These are phyloP conservation scores for Bellardia pandia DNA, from an alignment of 2,888 invertebrate species.

Conservation along the genomic window DNA sequence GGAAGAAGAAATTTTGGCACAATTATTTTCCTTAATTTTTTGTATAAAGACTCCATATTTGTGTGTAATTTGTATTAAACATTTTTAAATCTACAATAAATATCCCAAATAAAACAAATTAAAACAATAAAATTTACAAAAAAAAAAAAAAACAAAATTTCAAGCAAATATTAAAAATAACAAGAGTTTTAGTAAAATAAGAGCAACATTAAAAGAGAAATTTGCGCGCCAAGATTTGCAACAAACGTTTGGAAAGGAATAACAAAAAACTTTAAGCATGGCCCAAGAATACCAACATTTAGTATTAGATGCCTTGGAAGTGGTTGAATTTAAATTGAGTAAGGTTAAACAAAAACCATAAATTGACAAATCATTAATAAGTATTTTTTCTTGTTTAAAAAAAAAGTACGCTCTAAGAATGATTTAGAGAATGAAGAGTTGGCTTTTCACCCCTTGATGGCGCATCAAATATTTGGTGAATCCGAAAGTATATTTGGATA, in stretches of 20 bases:
- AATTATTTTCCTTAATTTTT: slow-evolving; percentile 46
- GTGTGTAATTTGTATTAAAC: slow-evolving; percentile 27
- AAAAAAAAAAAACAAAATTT: neutral
- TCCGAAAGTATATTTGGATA: slow-evolving; percentile 98
- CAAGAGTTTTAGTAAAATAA: neutral
- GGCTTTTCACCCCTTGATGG: slow-evolving; percentile 92
- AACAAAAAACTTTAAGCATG: slow-evolving; percentile 72
- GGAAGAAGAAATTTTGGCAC: slow-evolving; percentile 37
- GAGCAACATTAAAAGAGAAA: neutral
- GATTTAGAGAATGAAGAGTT: slow-evolving; percentile 88
- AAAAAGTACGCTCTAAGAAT: slow-evolving; percentile 86
- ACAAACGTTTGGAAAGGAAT: slow-evolving; percentile 17
- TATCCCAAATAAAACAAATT: neutral
- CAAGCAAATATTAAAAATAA: neutral
- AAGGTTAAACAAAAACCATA: slow-evolving; percentile 69
- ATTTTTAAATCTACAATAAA: slow-evolving; percentile 1
- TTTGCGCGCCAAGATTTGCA: slow-evolving; percentile 77
- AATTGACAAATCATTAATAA: neutral
- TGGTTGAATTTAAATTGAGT: slow-evolving; percentile 83
- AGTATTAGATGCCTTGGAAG: slow-evolving; percentile 81
- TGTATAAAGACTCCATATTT: slow-evolving; percentile 1
- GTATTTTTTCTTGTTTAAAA: slow-evolving; percentile 25
- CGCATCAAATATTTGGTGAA: slow-evolving; percentile 96
- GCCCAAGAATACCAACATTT: slow-evolving; percentile 81
- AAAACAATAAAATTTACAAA: neutral